Evolutionary conservation across 1,140 invertebrate species (phyloP).

Genomic region (Caenorhabditis tropicalis): DNA sequence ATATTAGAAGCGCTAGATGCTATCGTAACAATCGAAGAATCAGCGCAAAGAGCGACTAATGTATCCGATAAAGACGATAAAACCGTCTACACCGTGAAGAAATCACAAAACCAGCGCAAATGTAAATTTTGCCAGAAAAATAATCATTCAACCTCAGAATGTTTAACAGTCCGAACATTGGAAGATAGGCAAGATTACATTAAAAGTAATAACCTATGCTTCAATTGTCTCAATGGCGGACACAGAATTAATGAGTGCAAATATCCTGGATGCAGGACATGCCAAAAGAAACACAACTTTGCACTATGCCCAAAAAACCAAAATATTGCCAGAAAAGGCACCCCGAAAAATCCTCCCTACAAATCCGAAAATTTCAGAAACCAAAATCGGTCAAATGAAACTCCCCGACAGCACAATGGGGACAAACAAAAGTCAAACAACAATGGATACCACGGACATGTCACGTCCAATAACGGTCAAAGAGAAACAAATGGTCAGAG

Average conservation of each 20-base stretch:
- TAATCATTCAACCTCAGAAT: not conserved
- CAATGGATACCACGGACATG: too few relatives aligned
- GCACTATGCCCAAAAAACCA: not conserved
- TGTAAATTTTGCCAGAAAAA: not conserved
- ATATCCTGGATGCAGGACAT: not conserved
- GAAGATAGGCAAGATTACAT: not conserved
- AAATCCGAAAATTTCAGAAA: not conserved
- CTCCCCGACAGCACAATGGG: not conserved
- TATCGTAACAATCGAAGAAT: not conserved
- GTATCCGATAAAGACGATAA: not conserved
- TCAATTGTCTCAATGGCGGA: not conserved
- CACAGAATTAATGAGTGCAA: not conserved
- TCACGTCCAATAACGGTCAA: too few relatives aligned
- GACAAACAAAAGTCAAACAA: not conserved
- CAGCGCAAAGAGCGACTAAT: not conserved
- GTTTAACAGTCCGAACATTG: not conserved
- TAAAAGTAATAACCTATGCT: not conserved
- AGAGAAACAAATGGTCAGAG: not conserved
- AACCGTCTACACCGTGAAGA: not conserved
- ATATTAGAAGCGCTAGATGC: not conserved
- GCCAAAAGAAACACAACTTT: not conserved
- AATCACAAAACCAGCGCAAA: not conserved
- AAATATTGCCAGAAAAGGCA: not conserved
- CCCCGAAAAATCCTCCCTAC: not conserved
- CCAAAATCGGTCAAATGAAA: too few relatives aligned